Percentiles rank a stretch among this genome's conserved stretches.
phyloP scores from a whole-genome alignment of 2,888 invertebrate species.

The Drosophila tripunctata region DNA sequence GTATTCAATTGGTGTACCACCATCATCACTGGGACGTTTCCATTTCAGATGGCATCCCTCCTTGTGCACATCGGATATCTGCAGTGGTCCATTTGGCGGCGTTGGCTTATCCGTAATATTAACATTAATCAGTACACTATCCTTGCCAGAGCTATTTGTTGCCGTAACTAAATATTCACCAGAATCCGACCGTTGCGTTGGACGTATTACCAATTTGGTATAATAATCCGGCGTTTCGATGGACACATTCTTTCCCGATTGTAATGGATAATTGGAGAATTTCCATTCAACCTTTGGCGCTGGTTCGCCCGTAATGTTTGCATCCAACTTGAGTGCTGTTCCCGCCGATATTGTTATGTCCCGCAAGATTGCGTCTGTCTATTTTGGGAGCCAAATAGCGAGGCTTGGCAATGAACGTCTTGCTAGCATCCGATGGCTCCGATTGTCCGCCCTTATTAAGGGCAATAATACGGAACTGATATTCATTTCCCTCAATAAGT shows the following conservation, averaged over 20 bases:
- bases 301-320: constrained; percentile 97
- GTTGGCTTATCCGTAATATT: constrained; percentile 94
- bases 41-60: constrained; percentile 97
- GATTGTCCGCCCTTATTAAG: constrained; percentile 97
- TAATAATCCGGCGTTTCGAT: constrained; percentile 95
- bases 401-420: constrained; percentile 93
- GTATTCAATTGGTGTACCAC: constrained; percentile 96
- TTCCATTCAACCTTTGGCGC: constrained; percentile 97
- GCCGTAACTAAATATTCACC: constrained; percentile 95
- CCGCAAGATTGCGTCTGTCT: constrained; percentile 94
- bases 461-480: constrained; percentile 98
- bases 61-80: constrained; percentile 94
- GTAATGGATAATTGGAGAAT: constrained; percentile 91
- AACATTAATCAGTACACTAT: constrained; percentile 92
- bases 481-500: constrained; percentile 97
- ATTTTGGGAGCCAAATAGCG: constrained; percentile 97
- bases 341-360: constrained; percentile 96
- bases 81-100: constrained; percentile 94
- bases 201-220: constrained; percentile 93
- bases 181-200: constrained; percentile 91
- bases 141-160: constrained; percentile 94
- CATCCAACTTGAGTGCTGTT: constrained; percentile 96
- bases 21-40: constrained; percentile 98
- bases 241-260: constrained; percentile 88
- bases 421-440: constrained; percentile 94